These are phyloP conservation scores for Heliocidaris tuberculata DNA, from an alignment of 35 echinoderm and acorn worm genomes.

Conservation along the genomic window DNA sequence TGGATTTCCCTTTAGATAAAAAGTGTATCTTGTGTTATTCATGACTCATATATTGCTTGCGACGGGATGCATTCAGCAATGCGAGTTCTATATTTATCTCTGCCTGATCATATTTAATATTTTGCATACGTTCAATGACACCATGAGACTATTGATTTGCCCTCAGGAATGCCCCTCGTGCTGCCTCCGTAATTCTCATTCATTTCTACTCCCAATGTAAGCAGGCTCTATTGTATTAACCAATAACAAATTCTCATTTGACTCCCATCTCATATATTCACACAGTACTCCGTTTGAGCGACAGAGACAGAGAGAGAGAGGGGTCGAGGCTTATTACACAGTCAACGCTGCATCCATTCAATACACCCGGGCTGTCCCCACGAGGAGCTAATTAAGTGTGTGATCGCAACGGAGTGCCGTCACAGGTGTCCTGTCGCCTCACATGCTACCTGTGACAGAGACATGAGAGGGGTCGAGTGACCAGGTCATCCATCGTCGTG, in stretches of 20 bases:
- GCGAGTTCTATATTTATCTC: neutral
- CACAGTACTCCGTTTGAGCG: neutral
- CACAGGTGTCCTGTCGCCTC: neutral
- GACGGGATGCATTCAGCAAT: neutral
- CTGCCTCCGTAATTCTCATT: neutral
- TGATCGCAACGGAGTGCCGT: neutral
- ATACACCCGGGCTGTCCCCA: neutral
- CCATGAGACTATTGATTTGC: neutral
- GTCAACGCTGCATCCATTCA: neutral
- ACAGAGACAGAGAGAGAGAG: neutral
- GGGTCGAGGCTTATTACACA: neutral
- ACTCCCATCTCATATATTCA: neutral
- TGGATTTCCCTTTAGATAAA: no score
- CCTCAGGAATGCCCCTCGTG: neutral
- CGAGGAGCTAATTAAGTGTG: conserved; percentile 9
- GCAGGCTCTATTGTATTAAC: neutral
- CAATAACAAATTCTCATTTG: conserved; percentile 13
- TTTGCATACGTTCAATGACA: neutral
- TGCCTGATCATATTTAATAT: neutral
- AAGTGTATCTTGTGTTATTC: no score
- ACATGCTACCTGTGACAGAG: neutral
- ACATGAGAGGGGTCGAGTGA: conserved; percentile 8
- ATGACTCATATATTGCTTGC: neutral
- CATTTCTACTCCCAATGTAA: neutral
- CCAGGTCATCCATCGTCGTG: neutral